Evolutionary conservation across 2,113 vertebrate species (phyloP).

Genomic region (Panthera tigris): DNA sequence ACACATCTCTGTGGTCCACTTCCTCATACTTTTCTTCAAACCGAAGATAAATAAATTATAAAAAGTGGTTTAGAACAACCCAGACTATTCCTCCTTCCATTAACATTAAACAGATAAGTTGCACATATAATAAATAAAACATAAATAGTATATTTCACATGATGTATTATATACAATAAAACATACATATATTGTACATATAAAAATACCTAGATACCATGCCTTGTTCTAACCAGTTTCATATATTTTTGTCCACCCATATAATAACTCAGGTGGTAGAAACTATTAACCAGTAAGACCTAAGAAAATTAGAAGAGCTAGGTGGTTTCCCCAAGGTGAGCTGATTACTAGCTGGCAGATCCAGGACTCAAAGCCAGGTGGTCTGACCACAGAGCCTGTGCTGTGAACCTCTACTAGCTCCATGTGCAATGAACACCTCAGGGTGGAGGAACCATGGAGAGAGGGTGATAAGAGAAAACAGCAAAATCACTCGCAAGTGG

Average conservation of each 20-base stretch:
- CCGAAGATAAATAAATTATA: not conserved
- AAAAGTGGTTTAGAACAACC: slow-evolving; percentile 1
- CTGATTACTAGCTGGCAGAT: not conserved
- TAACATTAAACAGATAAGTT: not conserved
- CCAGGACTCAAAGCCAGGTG: not conserved
- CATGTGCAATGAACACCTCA: not conserved
- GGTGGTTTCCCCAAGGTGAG: not conserved
- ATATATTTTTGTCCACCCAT: not conserved
- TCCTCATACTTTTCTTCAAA: not conserved
- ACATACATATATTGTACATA: not conserved
- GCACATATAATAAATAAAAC: not conserved
- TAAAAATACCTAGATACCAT: not conserved
- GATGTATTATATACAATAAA: not conserved
- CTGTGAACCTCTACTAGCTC: not conserved
- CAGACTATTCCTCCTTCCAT: not conserved
- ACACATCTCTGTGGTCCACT: not conserved
- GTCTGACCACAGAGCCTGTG: not conserved
- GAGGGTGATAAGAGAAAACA: not conserved
- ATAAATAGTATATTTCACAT: not conserved
- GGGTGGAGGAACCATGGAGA: not conserved
- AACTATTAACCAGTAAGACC: not conserved
- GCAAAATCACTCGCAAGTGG: not conserved
- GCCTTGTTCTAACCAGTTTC: not conserved
- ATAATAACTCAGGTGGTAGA: not conserved
- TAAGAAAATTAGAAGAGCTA: not conserved